A percentile compares a stretch with the other conserved stretches of the same genome.
Evolutionary conservation across 1,140 invertebrate genomes (phyloP).

Genomic region (Leucophenga varia): DNA sequence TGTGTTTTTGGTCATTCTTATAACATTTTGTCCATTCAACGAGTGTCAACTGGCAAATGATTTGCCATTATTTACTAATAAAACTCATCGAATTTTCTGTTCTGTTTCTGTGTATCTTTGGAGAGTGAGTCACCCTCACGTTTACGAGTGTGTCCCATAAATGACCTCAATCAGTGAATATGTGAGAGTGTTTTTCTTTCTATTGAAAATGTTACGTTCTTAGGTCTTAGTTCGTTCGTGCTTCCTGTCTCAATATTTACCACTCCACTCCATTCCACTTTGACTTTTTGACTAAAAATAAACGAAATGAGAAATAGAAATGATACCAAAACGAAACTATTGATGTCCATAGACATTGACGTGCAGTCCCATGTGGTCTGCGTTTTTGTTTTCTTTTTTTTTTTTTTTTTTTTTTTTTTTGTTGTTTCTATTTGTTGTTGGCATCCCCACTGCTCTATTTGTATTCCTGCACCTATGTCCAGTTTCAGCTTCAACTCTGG

Average conservation of each 20-base stretch:
- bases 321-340: constrained; percentile 3
- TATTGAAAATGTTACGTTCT: too few species aligned
- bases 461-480: neutral
- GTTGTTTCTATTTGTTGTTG: too few species aligned
- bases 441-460: neutral
- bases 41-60: constrained; percentile 55
- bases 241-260: too few species aligned
- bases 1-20: constrained; percentile 7
- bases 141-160: constrained; percentile 30
- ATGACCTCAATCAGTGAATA: constrained; percentile 44
- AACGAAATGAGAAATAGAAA: neutral
- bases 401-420: too few species aligned
- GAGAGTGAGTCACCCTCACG: constrained; percentile 14
- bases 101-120: too few species aligned
- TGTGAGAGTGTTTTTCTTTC: too few species aligned
- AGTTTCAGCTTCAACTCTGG: constrained; percentile 2
- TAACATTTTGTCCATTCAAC: constrained; percentile 20
- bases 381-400: constrained; percentile 1
- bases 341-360: constrained; percentile 20
- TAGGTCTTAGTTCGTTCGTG: too few species aligned
- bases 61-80: constrained; percentile 56
- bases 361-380: constrained; percentile 23
- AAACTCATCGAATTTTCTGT: constrained; percentile 47
- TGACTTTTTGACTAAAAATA: too few species aligned
- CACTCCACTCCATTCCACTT: too few species aligned